These are phyloP conservation scores for Coelinius sp. DNA, from an alignment of 2,888 invertebrate genomes.

Conservation along the genomic window DNA sequence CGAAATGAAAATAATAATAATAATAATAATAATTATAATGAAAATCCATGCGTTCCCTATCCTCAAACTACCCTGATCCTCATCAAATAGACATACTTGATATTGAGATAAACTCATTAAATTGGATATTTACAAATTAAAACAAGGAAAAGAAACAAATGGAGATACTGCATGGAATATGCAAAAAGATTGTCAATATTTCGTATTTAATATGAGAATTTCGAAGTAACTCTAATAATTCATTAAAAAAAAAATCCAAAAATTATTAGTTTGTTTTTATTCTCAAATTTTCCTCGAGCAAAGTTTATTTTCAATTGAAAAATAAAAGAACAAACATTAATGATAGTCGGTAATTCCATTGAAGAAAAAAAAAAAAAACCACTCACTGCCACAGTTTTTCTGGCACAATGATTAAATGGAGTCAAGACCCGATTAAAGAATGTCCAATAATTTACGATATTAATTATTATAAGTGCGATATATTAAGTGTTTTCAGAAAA, in stretches of 20 bases:
- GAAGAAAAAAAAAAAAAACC: no score
- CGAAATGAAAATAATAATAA: slow-evolving; percentile 14
- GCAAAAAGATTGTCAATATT: slow-evolving; percentile 38
- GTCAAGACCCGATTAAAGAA: slow-evolving; percentile 51
- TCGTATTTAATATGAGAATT: slow-evolving; percentile 30
- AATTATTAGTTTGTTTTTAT: slow-evolving; percentile 15
- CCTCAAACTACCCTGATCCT: background rate
- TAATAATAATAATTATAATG: no score
- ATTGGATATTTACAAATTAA: slow-evolving; percentile 9
- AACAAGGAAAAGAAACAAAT: background rate
- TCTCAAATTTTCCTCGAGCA: background rate
- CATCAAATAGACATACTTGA: background rate
- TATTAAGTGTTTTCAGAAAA: slow-evolving; percentile 67
- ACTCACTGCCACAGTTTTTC: slow-evolving; percentile 17
- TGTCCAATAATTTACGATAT: slow-evolving; percentile 64
- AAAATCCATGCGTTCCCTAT: background rate
- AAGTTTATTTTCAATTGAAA: slow-evolving; percentile 46
- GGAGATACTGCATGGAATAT: slow-evolving; percentile 20
- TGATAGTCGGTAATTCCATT: slow-evolving; percentile 43
- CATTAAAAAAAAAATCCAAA: background rate
- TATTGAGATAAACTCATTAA: slow-evolving; percentile 9
- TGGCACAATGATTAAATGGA: slow-evolving; percentile 27
- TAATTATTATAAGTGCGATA: slow-evolving; percentile 64
- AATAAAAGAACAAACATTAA: slow-evolving; percentile 29
- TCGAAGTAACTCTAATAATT: slow-evolving; percentile 6